Conservation (phyloP, 2,888 invertebrate species). For the Liopterus haemorrhoidalis region DNA sequence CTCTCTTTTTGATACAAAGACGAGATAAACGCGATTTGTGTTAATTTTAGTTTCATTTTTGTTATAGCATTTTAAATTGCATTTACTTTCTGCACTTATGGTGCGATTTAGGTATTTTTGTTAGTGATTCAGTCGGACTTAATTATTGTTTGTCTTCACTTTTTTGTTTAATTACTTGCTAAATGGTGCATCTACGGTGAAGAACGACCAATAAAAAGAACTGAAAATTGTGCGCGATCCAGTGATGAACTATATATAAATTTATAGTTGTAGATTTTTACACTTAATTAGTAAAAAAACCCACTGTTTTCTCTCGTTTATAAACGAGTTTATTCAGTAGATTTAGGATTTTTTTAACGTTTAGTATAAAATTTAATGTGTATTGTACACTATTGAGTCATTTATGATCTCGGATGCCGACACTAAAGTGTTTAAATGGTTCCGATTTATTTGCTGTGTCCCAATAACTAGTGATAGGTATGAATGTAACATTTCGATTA, state of each 20-base stretch:
- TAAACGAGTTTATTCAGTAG: no score
- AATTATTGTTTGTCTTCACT: conserved; percentile 18
- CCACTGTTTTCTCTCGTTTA: conserved; percentile 19
- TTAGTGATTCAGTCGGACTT: conserved; percentile 21
- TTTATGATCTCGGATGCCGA: conserved; percentile 22
- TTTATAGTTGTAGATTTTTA: conserved; percentile 19
- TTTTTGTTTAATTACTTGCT: conserved; percentile 13
- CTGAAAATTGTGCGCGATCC: conserved; percentile 20
- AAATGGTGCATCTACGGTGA: conserved; percentile 17
- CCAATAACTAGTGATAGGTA: conserved; percentile 46
- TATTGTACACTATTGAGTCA: conserved; percentile 23
- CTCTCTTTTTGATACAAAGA: conserved; percentile 21
- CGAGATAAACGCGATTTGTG: conserved; percentile 25
- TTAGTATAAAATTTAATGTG: conserved; percentile 25
- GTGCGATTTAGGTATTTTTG: conserved; percentile 23
- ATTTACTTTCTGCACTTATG: conserved; percentile 7
- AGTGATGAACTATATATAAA: conserved; percentile 17
- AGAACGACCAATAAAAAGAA: conserved; percentile 23
- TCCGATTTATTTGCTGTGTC: conserved; percentile 44
- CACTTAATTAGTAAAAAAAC: conserved; percentile 18
- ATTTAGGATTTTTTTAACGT: conserved; percentile 20
- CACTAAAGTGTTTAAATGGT: neutral
- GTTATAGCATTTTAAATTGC: no score
- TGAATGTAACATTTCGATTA: conserved; percentile 38
- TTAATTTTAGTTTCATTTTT: no score